A percentile compares a stretch with the other conserved stretches of the same genome.
Conservation (phyloP, 1,140 invertebrate species). For the Drosophila mojavensis region DNA sequence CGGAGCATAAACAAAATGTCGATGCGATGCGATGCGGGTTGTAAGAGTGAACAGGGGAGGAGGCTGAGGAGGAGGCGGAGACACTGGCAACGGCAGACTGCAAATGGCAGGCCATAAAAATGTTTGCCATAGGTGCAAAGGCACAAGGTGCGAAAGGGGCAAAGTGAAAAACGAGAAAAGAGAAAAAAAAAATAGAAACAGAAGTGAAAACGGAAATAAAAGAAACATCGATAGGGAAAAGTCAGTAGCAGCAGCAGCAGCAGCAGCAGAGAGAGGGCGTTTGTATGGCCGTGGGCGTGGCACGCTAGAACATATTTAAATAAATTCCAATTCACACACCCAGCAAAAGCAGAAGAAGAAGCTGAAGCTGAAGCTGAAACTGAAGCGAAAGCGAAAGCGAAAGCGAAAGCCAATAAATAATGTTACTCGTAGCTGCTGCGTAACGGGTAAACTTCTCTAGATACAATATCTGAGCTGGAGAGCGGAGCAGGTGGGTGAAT, state of each 20-base stretch:
- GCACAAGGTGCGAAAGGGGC: conserved; percentile 51
- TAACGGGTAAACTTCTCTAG: conserved; percentile 48
- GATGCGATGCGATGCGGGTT: not conserved
- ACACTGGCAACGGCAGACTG: conserved; percentile 44
- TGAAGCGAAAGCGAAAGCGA: conserved; percentile 18
- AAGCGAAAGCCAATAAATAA: conserved; percentile 73
- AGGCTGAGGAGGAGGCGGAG: not conserved
- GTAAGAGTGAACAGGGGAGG: not conserved
- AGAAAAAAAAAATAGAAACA: not conserved
- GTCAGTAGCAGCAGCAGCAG: conserved; percentile 2
- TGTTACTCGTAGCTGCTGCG: conserved; percentile 44
- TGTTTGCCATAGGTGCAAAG: conserved; percentile 61
- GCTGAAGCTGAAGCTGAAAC: too few relatives aligned
- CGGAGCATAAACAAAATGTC: conserved; percentile 48
- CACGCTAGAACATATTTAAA: conserved; percentile 71
- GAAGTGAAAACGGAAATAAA: conserved; percentile 5
- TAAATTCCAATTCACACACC: conserved; percentile 72
- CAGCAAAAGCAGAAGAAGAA: not conserved
- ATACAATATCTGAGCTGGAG: conserved; percentile 34
- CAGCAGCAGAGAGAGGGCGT: not conserved
- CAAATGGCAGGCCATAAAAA: conserved; percentile 79
- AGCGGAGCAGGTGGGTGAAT: not conserved
- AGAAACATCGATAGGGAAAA: conserved; percentile 14
- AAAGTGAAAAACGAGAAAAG: not conserved
- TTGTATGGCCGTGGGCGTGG: not conserved